phyloP scores from a whole-genome alignment of 1,140 invertebrate genomes.

The Aphaenogaster rudis region DNA sequence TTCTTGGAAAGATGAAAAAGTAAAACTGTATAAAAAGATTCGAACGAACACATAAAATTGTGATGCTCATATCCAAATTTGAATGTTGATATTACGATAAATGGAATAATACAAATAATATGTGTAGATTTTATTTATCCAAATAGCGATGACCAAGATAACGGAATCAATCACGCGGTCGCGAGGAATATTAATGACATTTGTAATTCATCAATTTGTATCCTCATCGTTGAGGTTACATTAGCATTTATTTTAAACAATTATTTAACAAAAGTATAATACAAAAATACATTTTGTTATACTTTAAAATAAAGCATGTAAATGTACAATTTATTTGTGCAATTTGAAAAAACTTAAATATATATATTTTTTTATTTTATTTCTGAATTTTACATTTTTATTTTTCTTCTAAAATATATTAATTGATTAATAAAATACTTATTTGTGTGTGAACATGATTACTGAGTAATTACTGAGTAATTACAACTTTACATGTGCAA shows the following conservation, averaged over 20 bases:
- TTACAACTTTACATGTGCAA: neutral
- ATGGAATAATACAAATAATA: neutral
- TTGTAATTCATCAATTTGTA: conserved; percentile 16
- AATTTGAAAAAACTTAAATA: neutral
- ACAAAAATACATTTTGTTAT: neutral
- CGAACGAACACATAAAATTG: neutral
- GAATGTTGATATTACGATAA: neutral
- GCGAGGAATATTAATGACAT: conserved; percentile 20
- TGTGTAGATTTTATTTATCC: conserved; percentile 1
- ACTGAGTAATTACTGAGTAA: neutral
- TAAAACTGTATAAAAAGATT: neutral
- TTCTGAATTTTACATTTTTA: too few relatives aligned
- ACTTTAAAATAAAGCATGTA: neutral
- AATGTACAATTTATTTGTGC: conserved; percentile 10
- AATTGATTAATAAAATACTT: neutral
- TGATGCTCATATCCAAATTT: neutral
- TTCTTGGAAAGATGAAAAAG: neutral
- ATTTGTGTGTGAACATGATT: neutral
- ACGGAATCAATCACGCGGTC: neutral
- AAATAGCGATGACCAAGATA: neutral
- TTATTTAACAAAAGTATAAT: neutral
- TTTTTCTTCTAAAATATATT: neutral
- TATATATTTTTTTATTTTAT: neutral
- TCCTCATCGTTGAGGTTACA: neutral
- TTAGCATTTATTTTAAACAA: neutral